Evolutionary conservation across 2,113 vertebrate species (phyloP).

Genomic region (Callipepla californica): DNA sequence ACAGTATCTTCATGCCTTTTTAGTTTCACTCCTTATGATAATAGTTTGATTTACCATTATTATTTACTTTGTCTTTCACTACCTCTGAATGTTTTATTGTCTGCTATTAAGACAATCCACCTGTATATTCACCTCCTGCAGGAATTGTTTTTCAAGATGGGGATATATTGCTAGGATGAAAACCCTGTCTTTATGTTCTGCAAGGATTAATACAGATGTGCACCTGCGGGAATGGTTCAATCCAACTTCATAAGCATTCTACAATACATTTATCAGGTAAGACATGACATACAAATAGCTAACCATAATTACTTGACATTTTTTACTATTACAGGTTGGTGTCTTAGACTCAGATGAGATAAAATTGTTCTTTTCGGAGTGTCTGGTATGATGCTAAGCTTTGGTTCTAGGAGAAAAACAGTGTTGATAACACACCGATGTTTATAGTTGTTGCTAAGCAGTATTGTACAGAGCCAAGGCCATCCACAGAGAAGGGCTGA

Average conservation of each 20-base stretch:
- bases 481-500: no score
- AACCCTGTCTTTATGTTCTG: not conserved
- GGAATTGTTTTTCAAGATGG: not conserved
- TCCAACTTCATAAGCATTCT: not conserved
- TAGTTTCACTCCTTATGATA: not conserved
- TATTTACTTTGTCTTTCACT: not conserved
- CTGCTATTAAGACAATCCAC: not conserved
- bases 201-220: not conserved
- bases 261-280: not conserved
- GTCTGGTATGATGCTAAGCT: no score
- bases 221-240: not conserved
- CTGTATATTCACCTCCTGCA: not conserved
- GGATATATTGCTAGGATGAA: not conserved
- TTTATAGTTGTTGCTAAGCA: no score
- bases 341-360: no score
- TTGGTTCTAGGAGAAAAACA: no score
- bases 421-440: no score
- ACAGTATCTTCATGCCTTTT: not conserved
- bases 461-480: no score
- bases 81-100: not conserved
- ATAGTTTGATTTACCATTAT: not conserved
- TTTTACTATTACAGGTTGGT: not conserved
- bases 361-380: no score
- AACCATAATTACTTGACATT: not conserved
- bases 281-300: not conserved